phyloP scores from a whole-genome alignment of 2,797 vertebrate genomes.

The Muscicapa striata region DNA sequence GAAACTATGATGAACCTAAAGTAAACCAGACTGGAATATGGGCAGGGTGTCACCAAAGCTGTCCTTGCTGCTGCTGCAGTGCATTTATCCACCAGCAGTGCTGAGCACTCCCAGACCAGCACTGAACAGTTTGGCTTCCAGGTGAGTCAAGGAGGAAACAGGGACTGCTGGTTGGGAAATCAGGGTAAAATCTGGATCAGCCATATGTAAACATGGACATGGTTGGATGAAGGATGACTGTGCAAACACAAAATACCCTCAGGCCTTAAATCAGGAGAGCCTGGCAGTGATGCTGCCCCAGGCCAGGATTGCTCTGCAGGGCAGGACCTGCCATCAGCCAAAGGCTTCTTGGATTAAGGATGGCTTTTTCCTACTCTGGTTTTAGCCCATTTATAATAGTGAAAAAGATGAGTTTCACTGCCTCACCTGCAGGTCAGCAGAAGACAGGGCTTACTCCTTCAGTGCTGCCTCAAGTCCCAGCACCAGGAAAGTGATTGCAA shows the following conservation, averaged over 20 bases:
- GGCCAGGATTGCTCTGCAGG: background rate
- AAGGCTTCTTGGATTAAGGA: background rate
- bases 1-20: background rate
- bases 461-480: background rate
- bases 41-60: background rate
- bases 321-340: background rate
- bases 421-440: background rate
- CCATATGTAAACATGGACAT: accelerated
- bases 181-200: background rate
- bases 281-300: background rate
- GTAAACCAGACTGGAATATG: background rate
- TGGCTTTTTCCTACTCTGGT: background rate
- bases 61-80: background rate
- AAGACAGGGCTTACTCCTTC: background rate
- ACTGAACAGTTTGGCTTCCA: background rate
- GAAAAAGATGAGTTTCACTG: background rate
- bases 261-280: background rate
- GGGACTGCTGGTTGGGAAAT: background rate
- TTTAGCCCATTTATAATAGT: background rate
- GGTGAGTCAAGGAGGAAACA: background rate
- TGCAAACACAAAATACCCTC: background rate
- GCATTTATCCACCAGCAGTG: background rate
- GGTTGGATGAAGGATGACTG: background rate
- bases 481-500: background rate
- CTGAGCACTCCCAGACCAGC: background rate